A percentile compares a stretch with the other conserved stretches of the same genome.
Evolutionary conservation across 2,888 invertebrate species (phyloP).

Genomic region (Polydrusus pterygomalis): DNA sequence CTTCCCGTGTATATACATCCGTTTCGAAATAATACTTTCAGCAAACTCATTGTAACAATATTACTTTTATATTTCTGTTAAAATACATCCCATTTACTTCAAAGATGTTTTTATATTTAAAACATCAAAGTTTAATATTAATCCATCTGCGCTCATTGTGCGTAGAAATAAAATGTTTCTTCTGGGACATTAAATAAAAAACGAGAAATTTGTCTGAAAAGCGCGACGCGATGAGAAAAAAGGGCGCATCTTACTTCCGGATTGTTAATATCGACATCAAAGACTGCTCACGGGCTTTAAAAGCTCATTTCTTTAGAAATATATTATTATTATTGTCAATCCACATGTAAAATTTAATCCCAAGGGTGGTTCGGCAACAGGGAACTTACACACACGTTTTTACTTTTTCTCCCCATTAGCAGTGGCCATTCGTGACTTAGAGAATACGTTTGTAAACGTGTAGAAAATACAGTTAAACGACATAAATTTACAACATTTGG

Average conservation of each 20-base stretch:
- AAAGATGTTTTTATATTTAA: slow-evolving; percentile 49
- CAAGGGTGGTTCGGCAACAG: slow-evolving; percentile 64
- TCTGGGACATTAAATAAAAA: slow-evolving; percentile 57
- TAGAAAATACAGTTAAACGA: too few relatives aligned
- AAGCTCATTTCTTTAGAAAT: slow-evolving; percentile 69
- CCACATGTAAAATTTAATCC: slow-evolving; percentile 73
- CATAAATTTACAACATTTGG: too few relatives aligned
- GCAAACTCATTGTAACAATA: slow-evolving; percentile 6
- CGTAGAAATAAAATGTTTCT: slow-evolving; percentile 52
- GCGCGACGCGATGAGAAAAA: slow-evolving; percentile 50
- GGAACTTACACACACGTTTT: slow-evolving; percentile 42
- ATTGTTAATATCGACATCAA: slow-evolving; percentile 71
- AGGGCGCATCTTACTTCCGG: slow-evolving; percentile 65
- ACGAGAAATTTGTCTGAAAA: slow-evolving; percentile 47
- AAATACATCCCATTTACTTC: slow-evolving; percentile 34
- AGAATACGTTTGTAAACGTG: too few relatives aligned
- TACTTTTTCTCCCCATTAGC: slow-evolving; percentile 52
- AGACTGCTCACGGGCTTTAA: slow-evolving; percentile 63
- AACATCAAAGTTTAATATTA: slow-evolving; percentile 55
- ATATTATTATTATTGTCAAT: slow-evolving; percentile 73
- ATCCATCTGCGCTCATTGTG: slow-evolving; percentile 50
- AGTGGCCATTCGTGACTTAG: too few relatives aligned
- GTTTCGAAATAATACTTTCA: not conserved
- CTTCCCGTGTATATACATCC: not conserved
- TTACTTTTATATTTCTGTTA: slow-evolving; percentile 17